Base-by-base conservation (phyloP, 2,113 vertebrate species). In the Elanus axillaris region DNA sequence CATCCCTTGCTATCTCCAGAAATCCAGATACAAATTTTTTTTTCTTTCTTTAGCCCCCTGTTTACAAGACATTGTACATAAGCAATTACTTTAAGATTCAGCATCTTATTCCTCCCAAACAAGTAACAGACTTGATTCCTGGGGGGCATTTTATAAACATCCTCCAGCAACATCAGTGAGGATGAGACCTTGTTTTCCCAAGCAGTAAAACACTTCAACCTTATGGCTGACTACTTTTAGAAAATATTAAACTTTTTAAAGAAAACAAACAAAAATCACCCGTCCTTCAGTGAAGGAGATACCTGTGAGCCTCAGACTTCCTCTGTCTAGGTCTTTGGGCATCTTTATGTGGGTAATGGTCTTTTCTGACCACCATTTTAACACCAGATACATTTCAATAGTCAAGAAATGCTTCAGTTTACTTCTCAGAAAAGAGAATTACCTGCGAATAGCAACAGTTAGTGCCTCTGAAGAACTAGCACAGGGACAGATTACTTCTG, bases 361-460 rank as follows among this genome's bases (percentile, higher is more conserved):
- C 32, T 82, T 56, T 80, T 73, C 23, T 42, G 45, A 32, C 31
- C 32, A n/a, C 7, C 5, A 43, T 32, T 63, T 76, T 48, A 66
- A 60, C 4, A 32, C 2, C 9, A 71, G 22, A 64, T 29, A 62
- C 7, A 45, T 19, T 73, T 58, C 50, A 78, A 10, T 1, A 82
- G 43, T 2, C 29, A 90, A 83, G 22, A 47, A 82, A 85, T 48
- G 50, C 36, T 47, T 67, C 21, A 38, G 53, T 12, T 68, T 38
- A 16, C 13, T 36, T n/a, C 42, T 81, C 22, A 50, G 45, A 13
- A 53, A 86, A 90, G 21, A 13, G 7, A 59, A 79, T 88, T 96
- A 99, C 99, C 99, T 99, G 96, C 99, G 99, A 97, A 99, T 98
- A 97, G 99, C 99, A 64, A 99, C 99, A 3, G 99, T 99, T 67